A percentile compares a stretch with the other conserved stretches of the same genome.
phyloP scores from a whole-genome alignment of 2,113 vertebrate species.

The Rhombomys opimus region DNA sequence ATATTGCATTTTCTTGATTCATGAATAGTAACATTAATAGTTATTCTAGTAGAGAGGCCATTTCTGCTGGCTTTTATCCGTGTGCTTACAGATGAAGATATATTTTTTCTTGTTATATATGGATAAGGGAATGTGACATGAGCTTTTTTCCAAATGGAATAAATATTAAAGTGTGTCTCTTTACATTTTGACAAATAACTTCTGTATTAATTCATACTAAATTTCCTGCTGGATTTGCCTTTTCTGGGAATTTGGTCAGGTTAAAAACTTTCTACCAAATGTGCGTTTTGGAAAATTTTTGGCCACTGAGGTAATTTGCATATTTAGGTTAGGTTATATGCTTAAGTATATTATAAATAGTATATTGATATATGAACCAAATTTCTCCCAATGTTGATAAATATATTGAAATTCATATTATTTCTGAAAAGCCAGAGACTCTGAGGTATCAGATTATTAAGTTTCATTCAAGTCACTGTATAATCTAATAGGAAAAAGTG shows the following conservation, averaged over 20 bases:
- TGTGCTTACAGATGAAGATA: slow-evolving; percentile 63
- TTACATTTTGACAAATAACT: slow-evolving; percentile 72
- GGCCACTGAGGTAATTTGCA: slow-evolving; percentile 21
- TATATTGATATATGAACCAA: not conserved
- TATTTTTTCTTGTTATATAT: slow-evolving; percentile 64
- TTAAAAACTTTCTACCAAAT: slow-evolving; percentile 35
- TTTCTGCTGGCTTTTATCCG: slow-evolving; percentile 60
- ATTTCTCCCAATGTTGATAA: not conserved
- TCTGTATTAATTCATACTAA: slow-evolving; percentile 54
- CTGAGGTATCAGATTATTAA: not conserved
- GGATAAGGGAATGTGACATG: slow-evolving; percentile 63
- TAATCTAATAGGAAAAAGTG: slow-evolving; percentile 30
- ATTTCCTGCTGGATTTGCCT: slow-evolving; percentile 36
- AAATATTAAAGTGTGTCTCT: slow-evolving; percentile 64
- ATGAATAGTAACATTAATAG: slow-evolving; percentile 74
- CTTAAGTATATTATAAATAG: slow-evolving; percentile 58
- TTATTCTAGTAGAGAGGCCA: slow-evolving; percentile 72
- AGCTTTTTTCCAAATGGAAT: slow-evolving; percentile 60
- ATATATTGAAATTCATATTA: slow-evolving; percentile 9
- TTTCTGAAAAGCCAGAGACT: slow-evolving; percentile 2
- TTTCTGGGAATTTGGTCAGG: slow-evolving; percentile 63
- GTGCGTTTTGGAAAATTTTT: not conserved
- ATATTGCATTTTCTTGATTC: slow-evolving; percentile 71
- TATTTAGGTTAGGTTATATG: slow-evolving; percentile 52
- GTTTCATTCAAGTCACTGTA: slow-evolving; percentile 7